Evolutionary conservation across 2,113 vertebrate genomes (phyloP), one percentile per base, ranked within the genome.

Genomic region (Maccullochella peelii): DNA sequence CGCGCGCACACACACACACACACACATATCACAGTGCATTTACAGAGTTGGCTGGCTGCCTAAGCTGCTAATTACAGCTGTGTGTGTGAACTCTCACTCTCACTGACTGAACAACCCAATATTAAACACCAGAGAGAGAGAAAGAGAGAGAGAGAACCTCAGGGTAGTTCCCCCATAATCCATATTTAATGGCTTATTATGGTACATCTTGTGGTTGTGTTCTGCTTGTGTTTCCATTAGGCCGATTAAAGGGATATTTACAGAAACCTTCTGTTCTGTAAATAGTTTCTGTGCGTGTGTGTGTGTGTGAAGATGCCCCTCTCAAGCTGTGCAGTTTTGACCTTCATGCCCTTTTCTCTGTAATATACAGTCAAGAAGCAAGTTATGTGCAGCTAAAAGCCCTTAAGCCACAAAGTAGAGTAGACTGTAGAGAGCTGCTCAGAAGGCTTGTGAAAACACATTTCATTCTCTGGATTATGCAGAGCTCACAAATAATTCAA

Each of bases 51-150:
- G 93, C 93, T 91, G 55, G 25, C 80, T 74, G 93, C 94, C 94
- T 94, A 95, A 94, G 93, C 94, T 94, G 92, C 93, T 95, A 95
- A 95, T 95, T 95, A 93, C 88, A 90, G 85, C 86, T 91, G 85
- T 93, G 90, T 93, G 90, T 94, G 92, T 93, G 92, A 92, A 89
- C 90, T 92, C 86, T 92, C 88, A 93, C 90, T 93, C 89, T 94
- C 82, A 71, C 80, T 90, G 86, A 86, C 86, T 88, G 83, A 89
- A 93, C 87, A 91, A 89, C 87, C 89, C 83, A 68, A 89, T 87
- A 91, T 90, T 93, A 91, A 91, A 89, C 72, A 86, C 62, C 73
- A 74, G 69, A 80, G 75, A 82, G 83, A 66, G 70, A 79, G 84
- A 72, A 68, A 57, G 83, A 84, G 88, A 71, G 77, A 27, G 78